Evolutionary conservation across 1,140 invertebrate genomes (phyloP).

Genomic region (Hylyphantes graminicola): DNA sequence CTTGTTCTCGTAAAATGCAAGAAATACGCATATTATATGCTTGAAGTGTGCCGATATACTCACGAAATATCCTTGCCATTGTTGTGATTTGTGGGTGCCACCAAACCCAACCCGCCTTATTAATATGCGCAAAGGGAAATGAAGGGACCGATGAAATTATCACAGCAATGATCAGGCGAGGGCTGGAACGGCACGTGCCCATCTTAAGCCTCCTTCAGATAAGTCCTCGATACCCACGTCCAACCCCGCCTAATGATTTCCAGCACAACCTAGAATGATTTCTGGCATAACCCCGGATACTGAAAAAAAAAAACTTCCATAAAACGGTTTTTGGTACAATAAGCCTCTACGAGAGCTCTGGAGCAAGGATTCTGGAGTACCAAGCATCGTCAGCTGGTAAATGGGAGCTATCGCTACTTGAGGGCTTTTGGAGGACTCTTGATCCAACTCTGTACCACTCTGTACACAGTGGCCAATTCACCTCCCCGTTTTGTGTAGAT

Average conservation of each 20-base stretch:
- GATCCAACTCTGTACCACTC: background rate
- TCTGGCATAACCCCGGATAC: constrained; percentile 23
- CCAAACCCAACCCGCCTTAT: too few relatives aligned
- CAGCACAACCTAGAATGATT: constrained; percentile 40
- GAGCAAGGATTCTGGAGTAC: background rate
- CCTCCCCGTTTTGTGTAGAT: background rate
- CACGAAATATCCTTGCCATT: too few relatives aligned
- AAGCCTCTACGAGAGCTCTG: background rate
- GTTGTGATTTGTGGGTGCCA: too few relatives aligned
- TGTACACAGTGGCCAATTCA: background rate
- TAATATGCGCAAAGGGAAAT: too few relatives aligned
- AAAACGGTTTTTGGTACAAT: background rate
- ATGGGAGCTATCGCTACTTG: constrained; percentile 26
- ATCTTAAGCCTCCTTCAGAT: constrained; percentile 40
- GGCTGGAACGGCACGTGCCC: constrained; percentile 42
- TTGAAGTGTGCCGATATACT: too few relatives aligned
- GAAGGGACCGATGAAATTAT: background rate
- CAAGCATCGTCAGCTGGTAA: constrained; percentile 40
- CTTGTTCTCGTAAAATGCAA: too few relatives aligned
- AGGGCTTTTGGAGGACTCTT: constrained; percentile 19
- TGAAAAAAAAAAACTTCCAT: constrained; percentile 20
- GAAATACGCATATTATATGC: too few relatives aligned
- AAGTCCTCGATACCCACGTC: constrained; percentile 33
- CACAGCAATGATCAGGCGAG: constrained; percentile 25
- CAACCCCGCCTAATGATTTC: constrained; percentile 52